Percentiles rank a stretch among this genome's conserved stretches.
Evolutionary conservation across 2,888 invertebrate species (phyloP).

Genomic region (Aphidoletes aphidimyza): DNA sequence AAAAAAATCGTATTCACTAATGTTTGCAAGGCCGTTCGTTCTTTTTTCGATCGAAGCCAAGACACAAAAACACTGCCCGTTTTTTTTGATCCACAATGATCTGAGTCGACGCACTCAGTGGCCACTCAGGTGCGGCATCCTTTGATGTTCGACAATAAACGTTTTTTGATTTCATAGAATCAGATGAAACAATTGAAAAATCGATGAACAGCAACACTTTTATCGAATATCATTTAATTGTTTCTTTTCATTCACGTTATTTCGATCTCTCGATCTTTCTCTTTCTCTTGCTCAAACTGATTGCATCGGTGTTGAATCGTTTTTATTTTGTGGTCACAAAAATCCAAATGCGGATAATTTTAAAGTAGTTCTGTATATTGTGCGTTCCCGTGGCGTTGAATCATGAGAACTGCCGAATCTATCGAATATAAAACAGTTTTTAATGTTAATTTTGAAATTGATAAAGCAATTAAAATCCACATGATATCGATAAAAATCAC

Average conservation of each 20-base stretch:
- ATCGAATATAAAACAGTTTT: background rate
- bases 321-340: too few relatives aligned
- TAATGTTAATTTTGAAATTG: constrained; percentile 48
- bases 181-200: constrained; percentile 18
- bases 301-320: too few relatives aligned
- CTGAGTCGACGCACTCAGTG: background rate
- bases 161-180: background rate
- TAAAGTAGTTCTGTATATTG: background rate
- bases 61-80: background rate
- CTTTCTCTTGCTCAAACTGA: too few relatives aligned
- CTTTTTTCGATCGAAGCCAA: background rate
- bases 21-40: constrained; percentile 1
- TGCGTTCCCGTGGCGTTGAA: background rate
- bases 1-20: constrained; percentile 13
- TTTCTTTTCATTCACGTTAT: background rate
- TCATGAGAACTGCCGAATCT: constrained; percentile 42
- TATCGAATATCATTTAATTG: constrained; percentile 27
- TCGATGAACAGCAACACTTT: constrained; percentile 33
- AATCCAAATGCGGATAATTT: too few relatives aligned
- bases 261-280: background rate
- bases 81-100: background rate
- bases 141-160: background rate
- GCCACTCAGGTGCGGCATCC: background rate
- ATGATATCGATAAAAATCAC: constrained; percentile 45
- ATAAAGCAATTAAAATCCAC: constrained; percentile 50